phyloP scores from a whole-genome alignment of 2,797 vertebrate species.

The Masticophis lateralis region DNA sequence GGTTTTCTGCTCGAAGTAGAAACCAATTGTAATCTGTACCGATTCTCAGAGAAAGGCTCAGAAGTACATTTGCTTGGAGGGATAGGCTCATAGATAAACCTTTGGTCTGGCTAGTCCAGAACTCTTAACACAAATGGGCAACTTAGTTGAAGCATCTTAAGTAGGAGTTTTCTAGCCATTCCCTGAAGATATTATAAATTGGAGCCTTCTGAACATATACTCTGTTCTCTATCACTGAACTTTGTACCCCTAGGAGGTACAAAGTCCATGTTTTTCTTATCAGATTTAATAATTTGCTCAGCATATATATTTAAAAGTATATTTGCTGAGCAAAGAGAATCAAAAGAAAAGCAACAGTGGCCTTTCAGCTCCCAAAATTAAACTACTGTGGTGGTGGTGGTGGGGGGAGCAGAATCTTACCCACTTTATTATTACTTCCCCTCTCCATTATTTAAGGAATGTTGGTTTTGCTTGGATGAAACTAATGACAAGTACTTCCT shows the following conservation, averaged over 20 bases:
- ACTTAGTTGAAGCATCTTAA: not conserved
- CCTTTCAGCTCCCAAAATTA: not conserved
- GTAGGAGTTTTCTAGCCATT: not conserved
- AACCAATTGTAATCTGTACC: not conserved
- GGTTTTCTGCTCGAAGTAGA: not conserved
- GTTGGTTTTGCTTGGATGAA: not conserved
- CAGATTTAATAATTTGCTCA: not conserved
- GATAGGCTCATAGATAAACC: not conserved
- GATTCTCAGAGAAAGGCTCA: not conserved
- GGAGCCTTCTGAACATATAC: not conserved
- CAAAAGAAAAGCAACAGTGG: not conserved
- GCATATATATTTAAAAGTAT: not conserved
- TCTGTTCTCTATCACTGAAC: not conserved
- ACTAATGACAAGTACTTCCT: not conserved
- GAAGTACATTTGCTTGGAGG: not conserved
- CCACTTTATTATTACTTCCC: not conserved
- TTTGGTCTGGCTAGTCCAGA: not conserved
- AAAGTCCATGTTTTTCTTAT: not conserved
- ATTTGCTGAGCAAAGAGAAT: not conserved
- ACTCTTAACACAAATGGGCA: not conserved
- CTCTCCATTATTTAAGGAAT: not conserved
- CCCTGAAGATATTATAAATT: not conserved
- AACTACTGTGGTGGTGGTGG: too few relatives aligned
- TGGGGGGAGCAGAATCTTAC: not conserved
- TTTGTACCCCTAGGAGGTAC: not conserved